phyloP scores from a whole-genome alignment of 2,797 vertebrate genomes.

The Apodemus agrarius region DNA sequence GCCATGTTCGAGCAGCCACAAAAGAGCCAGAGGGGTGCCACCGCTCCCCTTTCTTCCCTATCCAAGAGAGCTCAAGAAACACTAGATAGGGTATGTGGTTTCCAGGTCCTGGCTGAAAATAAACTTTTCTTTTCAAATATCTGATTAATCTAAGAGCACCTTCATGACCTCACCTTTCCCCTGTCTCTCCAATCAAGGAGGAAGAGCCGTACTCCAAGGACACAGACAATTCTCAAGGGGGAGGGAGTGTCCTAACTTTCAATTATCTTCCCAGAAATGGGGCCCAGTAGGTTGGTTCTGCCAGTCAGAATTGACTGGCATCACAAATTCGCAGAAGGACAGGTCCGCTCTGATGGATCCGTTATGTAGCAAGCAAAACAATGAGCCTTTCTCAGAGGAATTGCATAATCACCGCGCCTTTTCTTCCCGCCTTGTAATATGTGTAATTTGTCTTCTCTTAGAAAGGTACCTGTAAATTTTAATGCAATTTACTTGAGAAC shows the following conservation, averaged over 20 bases:
- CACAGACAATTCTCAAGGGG: not conserved
- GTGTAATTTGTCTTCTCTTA: conserved; percentile 56
- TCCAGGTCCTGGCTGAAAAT: not conserved
- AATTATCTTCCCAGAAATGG: not conserved
- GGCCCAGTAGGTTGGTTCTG: not conserved
- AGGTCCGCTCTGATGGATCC: not conserved
- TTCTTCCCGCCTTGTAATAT: conserved; percentile 41
- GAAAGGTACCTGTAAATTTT: conserved; percentile 31
- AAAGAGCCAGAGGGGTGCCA: conserved; percentile 32
- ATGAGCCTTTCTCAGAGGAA: not conserved
- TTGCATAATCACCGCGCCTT: not conserved
- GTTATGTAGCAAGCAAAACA: conserved; percentile 27
- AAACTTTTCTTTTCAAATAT: conserved; percentile 29
- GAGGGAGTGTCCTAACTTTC: not conserved
- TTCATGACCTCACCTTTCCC: not conserved
- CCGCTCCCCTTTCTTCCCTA: not conserved
- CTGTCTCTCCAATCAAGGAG: not conserved
- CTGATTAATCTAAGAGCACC: not conserved
- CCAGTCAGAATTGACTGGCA: not conserved
- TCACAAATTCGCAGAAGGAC: not conserved
- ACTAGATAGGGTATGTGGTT: not conserved
- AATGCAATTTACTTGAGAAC: conserved; percentile 52
- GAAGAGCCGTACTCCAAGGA: not conserved
- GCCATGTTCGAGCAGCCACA: not conserved
- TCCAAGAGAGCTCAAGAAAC: conserved; percentile 11